These are phyloP conservation scores for Holothuria glaberrima DNA, from an alignment of 35 echinoderm and acorn worm species.

Conservation along the genomic window DNA sequence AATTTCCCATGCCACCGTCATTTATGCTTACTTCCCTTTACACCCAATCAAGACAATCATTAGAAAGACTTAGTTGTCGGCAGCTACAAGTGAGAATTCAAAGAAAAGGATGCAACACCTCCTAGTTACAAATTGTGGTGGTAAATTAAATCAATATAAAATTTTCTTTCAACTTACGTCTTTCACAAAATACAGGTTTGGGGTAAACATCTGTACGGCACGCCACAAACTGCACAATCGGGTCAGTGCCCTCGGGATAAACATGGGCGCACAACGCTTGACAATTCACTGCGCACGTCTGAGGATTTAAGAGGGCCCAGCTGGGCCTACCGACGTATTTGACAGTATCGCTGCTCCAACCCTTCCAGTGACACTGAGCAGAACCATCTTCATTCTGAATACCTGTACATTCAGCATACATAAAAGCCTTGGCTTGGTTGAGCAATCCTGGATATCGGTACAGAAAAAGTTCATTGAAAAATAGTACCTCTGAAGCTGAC, in stretches of 20 bases:
- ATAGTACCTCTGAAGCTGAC: neutral
- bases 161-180: neutral
- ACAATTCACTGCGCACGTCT: neutral
- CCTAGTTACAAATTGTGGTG: no score
- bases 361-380: slow-evolving; percentile 12
- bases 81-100: no score
- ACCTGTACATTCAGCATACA: neutral
- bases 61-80: no score
- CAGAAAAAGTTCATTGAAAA: neutral
- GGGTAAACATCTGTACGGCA: neutral
- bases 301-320: neutral
- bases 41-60: no score
- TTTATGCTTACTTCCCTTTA: no score
- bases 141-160: no score
- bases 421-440: neutral
- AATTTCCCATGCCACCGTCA: no score
- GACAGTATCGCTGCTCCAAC: slow-evolving; percentile 10
- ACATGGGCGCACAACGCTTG: neutral
- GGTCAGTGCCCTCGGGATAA: neutral
- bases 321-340: neutral
- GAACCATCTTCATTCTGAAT: neutral
- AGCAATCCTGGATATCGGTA: neutral
- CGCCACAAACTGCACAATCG: neutral
- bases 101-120: no score
- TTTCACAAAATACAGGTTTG: slow-evolving; percentile 24